Evolutionary conservation across 30 jellyfish, hydroid and myxozoan species (phyloP), one percentile per base, ranked within the genome.

Genomic region (Aurelia coerulea): DNA sequence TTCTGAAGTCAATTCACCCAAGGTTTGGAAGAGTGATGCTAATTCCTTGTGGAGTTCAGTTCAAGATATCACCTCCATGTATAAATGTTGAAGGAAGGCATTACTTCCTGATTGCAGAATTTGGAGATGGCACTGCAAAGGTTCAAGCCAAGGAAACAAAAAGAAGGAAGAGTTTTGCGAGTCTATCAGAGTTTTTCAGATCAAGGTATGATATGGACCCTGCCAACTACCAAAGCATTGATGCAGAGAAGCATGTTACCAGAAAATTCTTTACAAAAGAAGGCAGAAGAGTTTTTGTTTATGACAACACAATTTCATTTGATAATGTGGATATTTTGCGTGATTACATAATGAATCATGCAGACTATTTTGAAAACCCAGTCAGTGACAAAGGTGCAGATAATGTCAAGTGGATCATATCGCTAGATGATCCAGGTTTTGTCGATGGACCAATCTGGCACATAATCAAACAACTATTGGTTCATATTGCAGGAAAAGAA

Each of bases 401-500:
- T 49, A 86, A 86, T 86, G 95, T 86, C 32, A 76, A 77, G 37
- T 86, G 95, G 95, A 59, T 86, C 62, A 76, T 86, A 19, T 76
- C 95, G 5, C 86, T 86, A 17, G 95, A 86, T 73, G 95, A 86
- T 16, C 88, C 86, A n/a, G 81, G 75, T 13, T 86, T 86, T 33
- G 76, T 17, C 6, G 85, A 66, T 37, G 80, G 80, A 10, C 90
- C 86, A 31, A 72, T 86, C 58, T 86, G 95, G 95, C 33, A 42
- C 62, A 19, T 76, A 4, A 16, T 78, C 72, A 86, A 76, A 50
- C 74, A 68, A 62, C 70, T 86, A 34, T 69, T 86, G 67, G 71
- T 9, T 17, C 81, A 73, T 54, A 29, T 49, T 53, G 83, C 90
- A 16, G 95, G 88, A 13, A 86, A 68, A 41, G 86, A 76, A 19